Base-by-base conservation (phyloP, 1,140 invertebrate genomes). In the Hesperophylax magnus region DNA sequence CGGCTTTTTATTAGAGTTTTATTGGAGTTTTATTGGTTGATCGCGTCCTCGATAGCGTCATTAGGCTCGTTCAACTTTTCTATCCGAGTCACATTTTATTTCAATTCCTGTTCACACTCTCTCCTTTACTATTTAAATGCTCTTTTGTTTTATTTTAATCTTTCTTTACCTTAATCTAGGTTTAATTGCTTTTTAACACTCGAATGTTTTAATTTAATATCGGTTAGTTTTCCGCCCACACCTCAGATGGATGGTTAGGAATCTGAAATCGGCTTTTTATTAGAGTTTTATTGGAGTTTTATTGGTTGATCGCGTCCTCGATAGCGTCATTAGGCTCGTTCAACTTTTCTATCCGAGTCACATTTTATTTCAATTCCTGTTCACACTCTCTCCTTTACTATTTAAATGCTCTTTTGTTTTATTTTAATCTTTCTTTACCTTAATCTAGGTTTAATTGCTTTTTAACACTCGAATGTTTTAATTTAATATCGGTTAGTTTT, bases 281-380 rank as follows among this genome's bases (percentile, higher is more conserved):
- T 65, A 15, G 34, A 34, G 34, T 69, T 71, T 71, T 71, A 71
- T 52, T 20, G 22, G 34, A 20, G 67, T 71, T 71, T 71, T 71
- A 71, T 71, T 71, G 67, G 53, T 71, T 71, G 39, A 71, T 47
- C 39, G 39, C 67, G 31, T 67, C 63, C 22, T 67, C 63, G 8
- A 31, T n/a, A 27, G 9, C 63, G 67, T 47, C 67, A 71, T 71
- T 47, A 47, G 9, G 18, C n/a, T n/a, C 39, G 47, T 71, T 20
- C 53, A 71, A 39, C 39, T 71, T 34, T 18, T 52, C 67, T 71
- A 52, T 52, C 39, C 39, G 39, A 71, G 67, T 53, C 39, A 71
- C 67, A 20, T 71, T 71, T 71, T 71, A 71, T 71, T 65, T 71
- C 67, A 47, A 47, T 52, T 47, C 67, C 39, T 71, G 67, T 71